Evolutionary conservation across 2,113 vertebrate species (phyloP).

Genomic region (Hemiscyllium ocellatum): DNA sequence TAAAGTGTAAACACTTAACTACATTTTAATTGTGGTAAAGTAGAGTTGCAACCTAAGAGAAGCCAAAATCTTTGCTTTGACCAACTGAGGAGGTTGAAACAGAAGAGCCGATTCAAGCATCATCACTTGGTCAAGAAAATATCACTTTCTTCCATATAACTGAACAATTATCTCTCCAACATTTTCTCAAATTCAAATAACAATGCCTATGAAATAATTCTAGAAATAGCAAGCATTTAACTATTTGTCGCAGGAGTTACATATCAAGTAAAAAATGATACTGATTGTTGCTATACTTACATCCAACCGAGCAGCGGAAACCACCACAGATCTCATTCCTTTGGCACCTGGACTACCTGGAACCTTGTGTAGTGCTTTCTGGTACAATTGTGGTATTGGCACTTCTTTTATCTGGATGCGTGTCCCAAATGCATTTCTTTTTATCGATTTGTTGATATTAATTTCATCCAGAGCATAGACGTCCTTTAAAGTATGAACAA

Average conservation of each 20-base stretch:
- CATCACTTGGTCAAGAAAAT: background rate
- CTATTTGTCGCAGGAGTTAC: background rate
- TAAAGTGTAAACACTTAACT: too few relatives aligned
- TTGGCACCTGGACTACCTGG: background rate
- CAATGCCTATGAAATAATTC: background rate
- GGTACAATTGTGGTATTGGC: background rate
- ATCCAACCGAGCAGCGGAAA: background rate
- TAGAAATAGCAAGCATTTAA: background rate
- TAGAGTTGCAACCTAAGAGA: too few relatives aligned
- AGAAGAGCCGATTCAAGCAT: too few relatives aligned
- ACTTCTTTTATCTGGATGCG: slow-evolving; percentile 18
- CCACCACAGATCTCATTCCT: background rate
- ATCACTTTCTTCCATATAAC: background rate
- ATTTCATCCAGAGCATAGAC: background rate
- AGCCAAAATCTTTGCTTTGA: too few relatives aligned
- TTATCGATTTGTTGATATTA: background rate
- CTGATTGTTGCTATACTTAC: background rate
- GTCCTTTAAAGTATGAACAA: background rate
- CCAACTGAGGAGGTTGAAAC: too few relatives aligned
- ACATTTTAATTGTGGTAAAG: too few relatives aligned
- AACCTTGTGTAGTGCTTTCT: background rate
- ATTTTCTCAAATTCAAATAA: background rate
- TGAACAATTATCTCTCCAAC: background rate
- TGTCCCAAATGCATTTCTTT: background rate
- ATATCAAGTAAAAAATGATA: background rate